A percentile compares a stretch with the other conserved stretches of the same genome.
Conservation (phyloP, 2,113 vertebrate species). For the Taurulus bubalis region DNA sequence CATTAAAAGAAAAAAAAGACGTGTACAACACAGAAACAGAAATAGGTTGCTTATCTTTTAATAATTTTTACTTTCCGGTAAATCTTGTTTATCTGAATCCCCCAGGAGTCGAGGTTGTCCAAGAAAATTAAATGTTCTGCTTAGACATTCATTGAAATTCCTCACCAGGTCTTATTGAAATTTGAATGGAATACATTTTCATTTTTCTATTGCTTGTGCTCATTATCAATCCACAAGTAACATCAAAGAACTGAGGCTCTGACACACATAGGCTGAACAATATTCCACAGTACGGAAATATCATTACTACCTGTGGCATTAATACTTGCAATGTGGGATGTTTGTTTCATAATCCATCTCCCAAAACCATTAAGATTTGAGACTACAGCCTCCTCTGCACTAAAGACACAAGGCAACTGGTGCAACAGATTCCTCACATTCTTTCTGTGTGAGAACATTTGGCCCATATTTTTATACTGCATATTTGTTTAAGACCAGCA, state of each 20-base stretch:
- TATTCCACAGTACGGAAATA: not conserved
- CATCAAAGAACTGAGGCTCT: constrained; percentile 8
- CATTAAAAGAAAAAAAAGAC: constrained; percentile 29
- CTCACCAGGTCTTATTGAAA: constrained; percentile 21
- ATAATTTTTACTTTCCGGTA: constrained; percentile 42
- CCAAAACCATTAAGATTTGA: not conserved
- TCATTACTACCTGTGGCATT: constrained; percentile 4
- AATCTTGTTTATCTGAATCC: constrained; percentile 49
- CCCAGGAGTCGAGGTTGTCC: constrained; percentile 26
- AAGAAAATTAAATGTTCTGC: constrained; percentile 40
- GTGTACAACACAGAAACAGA: constrained; percentile 37
- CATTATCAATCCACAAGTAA: constrained; percentile 27
- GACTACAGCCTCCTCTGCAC: not conserved
- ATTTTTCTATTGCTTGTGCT: constrained; percentile 11
- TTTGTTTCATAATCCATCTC: constrained; percentile 18
- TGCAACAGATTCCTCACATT: constrained; percentile 1
- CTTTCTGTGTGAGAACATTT: not conserved
- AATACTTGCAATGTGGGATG: not conserved
- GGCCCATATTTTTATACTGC: not conserved
- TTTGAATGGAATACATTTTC: constrained; percentile 34
- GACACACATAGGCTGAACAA: not conserved
- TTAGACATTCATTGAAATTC: constrained; percentile 34
- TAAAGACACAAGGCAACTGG: not conserved
- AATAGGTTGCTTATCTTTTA: constrained; percentile 63
- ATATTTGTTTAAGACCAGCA: constrained; percentile 8